phyloP scores from a whole-genome alignment of 2,888 invertebrate species.

The Polymixis lichenea region DNA sequence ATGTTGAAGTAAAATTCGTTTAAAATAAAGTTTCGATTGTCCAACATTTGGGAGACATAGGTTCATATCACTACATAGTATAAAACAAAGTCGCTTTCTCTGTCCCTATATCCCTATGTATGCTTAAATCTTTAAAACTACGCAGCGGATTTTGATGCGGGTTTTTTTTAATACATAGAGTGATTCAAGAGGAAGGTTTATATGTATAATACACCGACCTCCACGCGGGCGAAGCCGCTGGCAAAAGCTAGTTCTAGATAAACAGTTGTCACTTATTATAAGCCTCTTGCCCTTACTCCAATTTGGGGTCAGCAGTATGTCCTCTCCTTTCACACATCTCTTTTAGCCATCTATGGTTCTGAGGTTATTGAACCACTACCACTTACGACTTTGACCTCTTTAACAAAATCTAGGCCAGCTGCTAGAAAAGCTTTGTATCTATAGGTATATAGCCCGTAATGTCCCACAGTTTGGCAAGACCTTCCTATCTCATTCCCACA shows the following conservation, averaged over 20 bases:
- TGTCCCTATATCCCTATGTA: too few relatives aligned
- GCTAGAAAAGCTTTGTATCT: not conserved
- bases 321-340: not conserved
- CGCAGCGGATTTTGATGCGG: too few relatives aligned
- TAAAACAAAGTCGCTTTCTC: too few relatives aligned
- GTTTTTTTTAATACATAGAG: too few relatives aligned
- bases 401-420: not conserved
- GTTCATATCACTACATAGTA: too few relatives aligned
- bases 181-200: too few relatives aligned
- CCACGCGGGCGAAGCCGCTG: too few relatives aligned
- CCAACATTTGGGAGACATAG: not conserved
- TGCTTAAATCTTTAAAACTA: too few relatives aligned
- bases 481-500: not conserved
- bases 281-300: not conserved
- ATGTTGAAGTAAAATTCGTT: not conserved
- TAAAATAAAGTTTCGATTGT: not conserved
- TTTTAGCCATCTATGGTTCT: not conserved
- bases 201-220: too few relatives aligned
- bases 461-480: too few relatives aligned
- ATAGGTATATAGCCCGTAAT: too few relatives aligned
- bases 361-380: not conserved
- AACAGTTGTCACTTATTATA: not conserved
- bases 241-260: too few relatives aligned
- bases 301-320: not conserved
- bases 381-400: not conserved